Evolutionary conservation across 2,888 invertebrate genomes (phyloP), one percentile per base, ranked within the genome.

Genomic region (Encarsia formosa): DNA sequence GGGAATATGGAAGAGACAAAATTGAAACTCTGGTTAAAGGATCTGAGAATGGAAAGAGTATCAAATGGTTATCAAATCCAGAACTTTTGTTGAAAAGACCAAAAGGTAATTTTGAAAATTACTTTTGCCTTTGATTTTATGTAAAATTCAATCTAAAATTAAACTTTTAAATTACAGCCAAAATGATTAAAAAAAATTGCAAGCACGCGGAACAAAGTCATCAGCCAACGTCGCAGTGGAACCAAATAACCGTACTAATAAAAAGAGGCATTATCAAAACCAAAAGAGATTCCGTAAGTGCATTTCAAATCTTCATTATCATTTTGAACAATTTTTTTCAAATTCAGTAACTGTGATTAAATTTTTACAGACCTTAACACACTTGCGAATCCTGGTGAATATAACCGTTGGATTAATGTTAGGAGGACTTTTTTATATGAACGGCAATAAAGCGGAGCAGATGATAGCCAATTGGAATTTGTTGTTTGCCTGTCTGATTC

Each of bases 401-500:
- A 74, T 88, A 18, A 67, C 83, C 3, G 85, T 87, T 19, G 89
- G 89, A 1, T 64, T 89, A 1, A 86, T 91, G 81, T 75, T 91
- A 65, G 90, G 91, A 1, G 77, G 83, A 4, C 75, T 91, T 31
- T 91, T 88, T 72, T 81, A 85, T 63, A 78, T 83, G 60, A 81
- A 86, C 2, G 91, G 91, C 1, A 80, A 80, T 55, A 86, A 90
- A 59, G 91, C 88, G 0, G 83, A 85, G 0, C 77, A 87, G 59
- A 88, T 90, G 1, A 65, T 90, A 43, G 88, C 89, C 65, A 91
- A 91, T 73, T 91, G 90, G 65, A 91, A 91, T 75, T 81, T 93
- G 54, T 77, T 95, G 9, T 96, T 96, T 75, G 88, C 93, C 26
- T 89, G 93, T 63, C 79, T 95, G 53, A 89, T 96, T 79, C 95